Evolutionary conservation across 2,888 invertebrate species (phyloP).

Genomic region (Coelopa pilipes): DNA sequence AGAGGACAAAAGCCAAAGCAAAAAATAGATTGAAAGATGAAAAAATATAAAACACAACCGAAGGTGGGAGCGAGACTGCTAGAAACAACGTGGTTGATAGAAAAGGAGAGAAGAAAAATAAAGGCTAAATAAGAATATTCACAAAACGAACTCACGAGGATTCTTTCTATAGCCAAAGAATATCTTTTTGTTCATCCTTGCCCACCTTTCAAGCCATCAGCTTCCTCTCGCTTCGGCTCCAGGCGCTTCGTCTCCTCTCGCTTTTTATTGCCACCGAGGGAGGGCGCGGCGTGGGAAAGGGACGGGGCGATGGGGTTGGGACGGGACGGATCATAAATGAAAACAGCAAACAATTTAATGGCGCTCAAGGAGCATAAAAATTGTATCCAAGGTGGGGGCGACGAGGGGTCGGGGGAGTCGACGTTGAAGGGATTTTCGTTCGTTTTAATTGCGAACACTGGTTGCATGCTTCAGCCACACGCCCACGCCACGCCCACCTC

Average conservation of each 20-base stretch:
- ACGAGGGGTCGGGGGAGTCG: too few species aligned
- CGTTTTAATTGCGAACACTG: conserved; percentile 8
- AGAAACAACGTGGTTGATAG: neutral
- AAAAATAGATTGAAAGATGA: neutral
- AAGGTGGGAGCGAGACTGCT: neutral
- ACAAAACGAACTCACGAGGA: too few species aligned
- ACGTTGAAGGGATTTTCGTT: neutral
- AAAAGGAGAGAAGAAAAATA: neutral
- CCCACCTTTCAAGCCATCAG: too few species aligned
- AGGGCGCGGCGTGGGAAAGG: neutral
- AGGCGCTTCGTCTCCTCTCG: neutral
- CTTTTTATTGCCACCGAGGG: neutral
- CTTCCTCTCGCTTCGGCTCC: neutral
- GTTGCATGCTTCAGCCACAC: neutral
- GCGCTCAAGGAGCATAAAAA: conserved; percentile 10
- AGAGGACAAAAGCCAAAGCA: neutral
- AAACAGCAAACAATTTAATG: conserved; percentile 20
- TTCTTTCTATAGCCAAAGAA: too few species aligned
- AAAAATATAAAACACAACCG: conserved; percentile 1
- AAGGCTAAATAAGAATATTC: too few species aligned
- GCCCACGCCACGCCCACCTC: neutral
- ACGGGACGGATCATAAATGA: neutral
- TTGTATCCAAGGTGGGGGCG: neutral
- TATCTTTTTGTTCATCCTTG: too few species aligned
- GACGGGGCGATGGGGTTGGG: neutral